A percentile compares a stretch with the other conserved stretches of the same genome.
Evolutionary conservation across 1,140 invertebrate species (phyloP).

Genomic region (Drosophila busckii): DNA sequence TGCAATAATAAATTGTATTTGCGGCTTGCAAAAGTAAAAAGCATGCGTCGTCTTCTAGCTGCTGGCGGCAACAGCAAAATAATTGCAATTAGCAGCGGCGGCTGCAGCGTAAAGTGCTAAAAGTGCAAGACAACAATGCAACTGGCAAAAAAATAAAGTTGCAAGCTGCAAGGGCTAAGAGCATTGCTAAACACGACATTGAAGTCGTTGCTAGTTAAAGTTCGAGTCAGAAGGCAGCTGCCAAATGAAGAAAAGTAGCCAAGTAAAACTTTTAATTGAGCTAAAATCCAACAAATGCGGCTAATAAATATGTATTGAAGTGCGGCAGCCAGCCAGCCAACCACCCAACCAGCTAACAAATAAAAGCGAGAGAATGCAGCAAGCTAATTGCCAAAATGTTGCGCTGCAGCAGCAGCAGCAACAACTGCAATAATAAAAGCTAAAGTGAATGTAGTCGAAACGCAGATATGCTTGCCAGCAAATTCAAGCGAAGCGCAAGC

Average conservation of each 20-base stretch:
- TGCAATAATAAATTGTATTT: constrained; percentile 35
- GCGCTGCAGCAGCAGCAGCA: constrained; percentile 50
- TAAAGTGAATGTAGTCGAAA: too few relatives aligned
- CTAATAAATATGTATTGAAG: constrained; percentile 76
- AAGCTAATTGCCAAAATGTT: constrained; percentile 73
- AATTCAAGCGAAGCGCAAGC: too few relatives aligned
- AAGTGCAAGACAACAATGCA: constrained; percentile 25
- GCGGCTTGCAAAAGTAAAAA: constrained; percentile 1
- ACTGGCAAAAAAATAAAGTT: constrained; percentile 23
- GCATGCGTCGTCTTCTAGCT: neutral
- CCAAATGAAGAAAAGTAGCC: constrained; percentile 72
- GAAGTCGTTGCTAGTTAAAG: constrained; percentile 19
- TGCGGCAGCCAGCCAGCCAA: constrained; percentile 17
- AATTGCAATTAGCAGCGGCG: constrained; percentile 77
- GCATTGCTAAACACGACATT: constrained; percentile 37
- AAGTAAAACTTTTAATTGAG: constrained; percentile 74
- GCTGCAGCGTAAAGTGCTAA: too few relatives aligned
- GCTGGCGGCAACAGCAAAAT: constrained; percentile 32
- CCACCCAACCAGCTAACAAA: too few relatives aligned
- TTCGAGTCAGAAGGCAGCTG: constrained; percentile 46
- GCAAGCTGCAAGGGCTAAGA: neutral
- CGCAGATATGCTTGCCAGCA: too few relatives aligned
- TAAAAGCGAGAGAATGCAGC: constrained; percentile 44
- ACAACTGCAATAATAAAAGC: constrained; percentile 20
- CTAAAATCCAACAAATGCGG: constrained; percentile 75